A percentile compares a stretch with the other conserved stretches of the same genome.
Conservation (phyloP, 2,113 vertebrate genomes). For the Protomyctophum bolini region DNA sequence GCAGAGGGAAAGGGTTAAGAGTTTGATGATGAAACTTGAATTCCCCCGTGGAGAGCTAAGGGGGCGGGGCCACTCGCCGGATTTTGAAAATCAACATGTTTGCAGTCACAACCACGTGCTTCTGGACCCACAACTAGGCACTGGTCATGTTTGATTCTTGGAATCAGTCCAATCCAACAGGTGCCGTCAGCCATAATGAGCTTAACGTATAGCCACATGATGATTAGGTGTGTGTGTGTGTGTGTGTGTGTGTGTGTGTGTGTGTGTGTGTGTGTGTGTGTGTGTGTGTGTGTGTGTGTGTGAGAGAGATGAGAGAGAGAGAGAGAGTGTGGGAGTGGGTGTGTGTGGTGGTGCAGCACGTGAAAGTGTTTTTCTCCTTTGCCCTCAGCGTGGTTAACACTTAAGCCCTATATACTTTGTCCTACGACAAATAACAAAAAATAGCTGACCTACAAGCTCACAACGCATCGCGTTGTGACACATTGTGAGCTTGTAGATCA, state of each 20-base stretch:
- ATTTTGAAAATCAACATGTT: conserved; percentile 76
- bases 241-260: conserved; percentile 16
- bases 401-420: too few species aligned
- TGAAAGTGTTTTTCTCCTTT: conserved; percentile 35
- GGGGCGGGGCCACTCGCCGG: conserved; percentile 34
- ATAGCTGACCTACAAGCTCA: too few species aligned
- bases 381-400: not conserved
- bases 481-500: too few species aligned
- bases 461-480: too few species aligned
- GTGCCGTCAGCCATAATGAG: conserved; percentile 31
- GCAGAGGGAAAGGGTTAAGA: conserved; percentile 74
- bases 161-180: conserved; percentile 29
- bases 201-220: conserved; percentile 21
- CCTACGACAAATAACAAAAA: too few species aligned
- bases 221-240: conserved; percentile 30
- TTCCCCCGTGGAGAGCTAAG: conserved; percentile 43
- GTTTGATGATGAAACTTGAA: conserved; percentile 59
- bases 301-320: not conserved
- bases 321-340: conserved; percentile 20
- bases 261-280: conserved; percentile 19
- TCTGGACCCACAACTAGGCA: conserved; percentile 23
- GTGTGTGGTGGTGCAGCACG: conserved; percentile 29
- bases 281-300: conserved; percentile 19
- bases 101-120: conserved; percentile 48
- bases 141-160: conserved; percentile 9